Conservation (phyloP, 2,113 vertebrate genomes). For the Solenodon paradoxus region DNA sequence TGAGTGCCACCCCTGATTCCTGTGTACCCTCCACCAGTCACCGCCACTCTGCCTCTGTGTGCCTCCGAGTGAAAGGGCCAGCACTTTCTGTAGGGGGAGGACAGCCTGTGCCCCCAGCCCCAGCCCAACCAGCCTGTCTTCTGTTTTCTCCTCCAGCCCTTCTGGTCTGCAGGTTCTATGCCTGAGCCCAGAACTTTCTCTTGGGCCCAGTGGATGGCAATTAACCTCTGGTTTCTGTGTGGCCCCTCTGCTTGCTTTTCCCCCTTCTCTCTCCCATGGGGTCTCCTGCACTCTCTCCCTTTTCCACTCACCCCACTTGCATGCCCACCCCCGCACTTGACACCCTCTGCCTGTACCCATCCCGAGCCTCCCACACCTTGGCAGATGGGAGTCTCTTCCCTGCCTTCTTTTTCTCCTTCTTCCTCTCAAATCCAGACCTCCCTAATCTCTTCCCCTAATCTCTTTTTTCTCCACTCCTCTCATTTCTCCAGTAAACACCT, state of each 20-base stretch:
- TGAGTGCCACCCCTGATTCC: no score
- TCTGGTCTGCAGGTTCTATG: neutral
- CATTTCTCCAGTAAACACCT: neutral
- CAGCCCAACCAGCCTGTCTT: no score
- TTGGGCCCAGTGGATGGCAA: neutral
- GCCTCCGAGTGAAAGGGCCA: neutral
- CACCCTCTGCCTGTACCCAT: neutral
- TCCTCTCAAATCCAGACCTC: neutral
- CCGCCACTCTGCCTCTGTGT: neutral
- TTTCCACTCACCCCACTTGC: neutral
- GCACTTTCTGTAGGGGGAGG: neutral
- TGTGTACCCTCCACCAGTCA: neutral
- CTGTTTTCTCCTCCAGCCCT: neutral
- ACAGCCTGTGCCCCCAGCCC: neutral
- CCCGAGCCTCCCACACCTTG: neutral
- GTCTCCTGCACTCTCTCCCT: neutral
- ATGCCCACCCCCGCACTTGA: no score
- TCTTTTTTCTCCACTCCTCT: neutral
- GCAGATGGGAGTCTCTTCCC: neutral
- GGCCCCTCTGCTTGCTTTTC: neutral
- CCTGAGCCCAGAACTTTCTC: neutral
- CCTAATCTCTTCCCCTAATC: neutral
- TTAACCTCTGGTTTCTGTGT: no score
- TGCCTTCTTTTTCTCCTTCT: neutral
- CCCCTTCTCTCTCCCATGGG: constrained; percentile 57